phyloP scores from a whole-genome alignment of 2,113 vertebrate species.

The Mastomys coucha region DNA sequence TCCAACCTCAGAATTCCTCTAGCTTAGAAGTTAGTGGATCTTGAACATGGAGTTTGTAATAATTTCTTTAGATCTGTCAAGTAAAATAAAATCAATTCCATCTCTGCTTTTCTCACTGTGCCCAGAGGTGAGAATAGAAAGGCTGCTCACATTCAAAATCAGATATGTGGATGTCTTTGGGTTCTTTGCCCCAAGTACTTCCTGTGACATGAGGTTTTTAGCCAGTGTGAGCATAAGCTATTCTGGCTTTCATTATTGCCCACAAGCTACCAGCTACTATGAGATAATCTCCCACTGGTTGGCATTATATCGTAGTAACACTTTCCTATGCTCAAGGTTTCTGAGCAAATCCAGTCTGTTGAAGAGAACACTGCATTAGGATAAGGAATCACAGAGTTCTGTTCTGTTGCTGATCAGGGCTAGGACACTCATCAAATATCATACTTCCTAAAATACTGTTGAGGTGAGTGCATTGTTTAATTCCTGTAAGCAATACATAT shows the following conservation, averaged over 20 bases:
- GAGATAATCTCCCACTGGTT: accelerated
- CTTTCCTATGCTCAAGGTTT: neutral
- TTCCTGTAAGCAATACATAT: neutral
- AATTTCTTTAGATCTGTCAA: neutral
- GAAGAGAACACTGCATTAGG: neutral
- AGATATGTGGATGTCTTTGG: neutral
- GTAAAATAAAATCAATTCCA: neutral
- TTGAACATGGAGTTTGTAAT: neutral
- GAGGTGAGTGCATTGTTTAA: neutral
- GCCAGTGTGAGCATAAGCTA: neutral
- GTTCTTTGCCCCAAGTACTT: neutral
- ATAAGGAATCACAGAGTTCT: neutral
- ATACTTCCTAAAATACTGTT: neutral
- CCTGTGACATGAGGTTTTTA: neutral
- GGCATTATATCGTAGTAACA: neutral
- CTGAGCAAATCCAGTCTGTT: neutral
- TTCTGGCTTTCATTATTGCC: accelerated
- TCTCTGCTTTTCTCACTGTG: neutral
- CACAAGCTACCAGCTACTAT: neutral
- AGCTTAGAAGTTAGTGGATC: neutral
- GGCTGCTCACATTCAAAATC: neutral
- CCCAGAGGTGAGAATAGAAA: neutral
- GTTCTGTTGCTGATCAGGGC: neutral
- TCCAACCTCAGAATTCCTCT: neutral
- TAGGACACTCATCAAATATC: neutral